These are phyloP conservation scores for Julus scanicus DNA, from an alignment of 2,888 invertebrate genomes.

Conservation along the genomic window DNA sequence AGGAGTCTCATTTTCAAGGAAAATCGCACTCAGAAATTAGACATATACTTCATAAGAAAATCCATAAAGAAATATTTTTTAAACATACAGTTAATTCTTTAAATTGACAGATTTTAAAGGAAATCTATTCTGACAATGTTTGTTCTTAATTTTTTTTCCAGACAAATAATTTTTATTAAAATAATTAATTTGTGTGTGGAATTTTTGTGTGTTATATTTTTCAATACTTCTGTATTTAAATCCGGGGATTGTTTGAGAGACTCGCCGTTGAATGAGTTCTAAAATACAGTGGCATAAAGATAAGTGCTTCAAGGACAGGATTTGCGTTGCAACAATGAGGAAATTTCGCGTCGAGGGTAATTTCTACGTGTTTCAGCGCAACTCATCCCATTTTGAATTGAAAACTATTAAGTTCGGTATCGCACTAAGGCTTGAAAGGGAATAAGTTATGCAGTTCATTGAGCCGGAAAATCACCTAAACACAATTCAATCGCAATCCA, in stretches of 20 bases:
- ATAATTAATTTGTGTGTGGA: neutral
- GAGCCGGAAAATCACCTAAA: constrained; percentile 48
- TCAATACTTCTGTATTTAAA: constrained; percentile 1
- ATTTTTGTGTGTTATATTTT: neutral
- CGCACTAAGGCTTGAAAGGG: constrained; percentile 44
- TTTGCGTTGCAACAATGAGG: constrained; percentile 22
- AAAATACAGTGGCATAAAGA: constrained; percentile 33
- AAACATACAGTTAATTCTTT: no score
- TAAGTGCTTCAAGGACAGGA: constrained; percentile 28
- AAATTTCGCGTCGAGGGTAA: constrained; percentile 26
- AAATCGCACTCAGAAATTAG: no score
- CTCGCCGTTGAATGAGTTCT: constrained; percentile 7
- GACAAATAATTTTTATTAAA: no score
- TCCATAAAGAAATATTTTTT: no score
- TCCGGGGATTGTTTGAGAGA: constrained; percentile 4
- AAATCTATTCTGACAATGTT: no score
- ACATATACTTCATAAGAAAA: no score
- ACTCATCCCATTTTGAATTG: constrained; percentile 44
- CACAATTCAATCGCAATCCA: constrained; percentile 49
- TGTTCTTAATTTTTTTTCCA: no score
- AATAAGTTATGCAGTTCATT: constrained; percentile 51
- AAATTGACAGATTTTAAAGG: no score
- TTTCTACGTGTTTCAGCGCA: constrained; percentile 20
- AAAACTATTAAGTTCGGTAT: constrained; percentile 49
- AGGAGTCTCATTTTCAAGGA: neutral